Conservation (phyloP, 2,113 vertebrate genomes). For the Paradisaea rubra region DNA sequence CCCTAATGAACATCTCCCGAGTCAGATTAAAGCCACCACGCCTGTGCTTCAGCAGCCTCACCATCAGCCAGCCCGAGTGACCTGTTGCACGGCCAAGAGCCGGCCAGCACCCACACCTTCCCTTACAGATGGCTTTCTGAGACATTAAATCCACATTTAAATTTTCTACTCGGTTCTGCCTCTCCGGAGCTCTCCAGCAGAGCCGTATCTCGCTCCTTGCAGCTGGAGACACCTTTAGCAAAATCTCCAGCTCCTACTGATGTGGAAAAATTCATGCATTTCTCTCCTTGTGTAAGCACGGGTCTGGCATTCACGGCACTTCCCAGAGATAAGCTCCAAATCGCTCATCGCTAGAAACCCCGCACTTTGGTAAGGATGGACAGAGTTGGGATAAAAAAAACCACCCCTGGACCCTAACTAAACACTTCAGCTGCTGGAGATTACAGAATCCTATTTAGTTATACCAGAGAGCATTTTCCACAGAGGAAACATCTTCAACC, state of each 20-base stretch:
- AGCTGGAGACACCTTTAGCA: constrained; percentile 38
- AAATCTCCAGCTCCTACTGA: constrained; percentile 43
- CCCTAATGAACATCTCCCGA: background rate
- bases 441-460: constrained; percentile 39
- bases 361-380: rapidly evolving
- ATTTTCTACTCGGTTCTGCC: background rate
- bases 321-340: constrained; percentile 24
- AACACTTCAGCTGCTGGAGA: constrained; percentile 21
- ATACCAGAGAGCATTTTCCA: constrained; percentile 11
- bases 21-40: background rate
- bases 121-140: background rate
- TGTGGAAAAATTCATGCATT: constrained; percentile 62
- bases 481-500: background rate
- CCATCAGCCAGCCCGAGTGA: background rate
- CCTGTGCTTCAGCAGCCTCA: background rate
- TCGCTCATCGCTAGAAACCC: background rate
- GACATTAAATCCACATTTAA: constrained; percentile 12
- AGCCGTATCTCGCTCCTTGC: constrained; percentile 1
- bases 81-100: background rate
- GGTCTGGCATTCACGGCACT: background rate
- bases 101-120: background rate
- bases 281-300: background rate
- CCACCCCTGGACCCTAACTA: background rate
- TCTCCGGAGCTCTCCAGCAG: background rate
- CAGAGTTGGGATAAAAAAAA: background rate